Percentiles rank a stretch among this genome's conserved stretches.
Conservation (phyloP, 2,888 invertebrate genomes). For the Vandiemenella viatica region DNA sequence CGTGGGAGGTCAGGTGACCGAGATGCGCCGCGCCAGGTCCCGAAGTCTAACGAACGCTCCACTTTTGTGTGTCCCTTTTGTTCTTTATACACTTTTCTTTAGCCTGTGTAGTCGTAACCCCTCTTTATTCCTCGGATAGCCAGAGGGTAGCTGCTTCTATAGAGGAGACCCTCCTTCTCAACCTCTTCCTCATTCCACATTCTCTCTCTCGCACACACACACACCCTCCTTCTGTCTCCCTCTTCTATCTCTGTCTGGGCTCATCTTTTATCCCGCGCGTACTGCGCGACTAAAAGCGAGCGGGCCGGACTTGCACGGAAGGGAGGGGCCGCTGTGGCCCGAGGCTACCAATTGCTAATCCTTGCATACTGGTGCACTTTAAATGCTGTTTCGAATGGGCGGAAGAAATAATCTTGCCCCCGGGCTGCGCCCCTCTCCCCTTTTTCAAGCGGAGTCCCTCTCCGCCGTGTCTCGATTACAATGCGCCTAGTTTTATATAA, state of each 20-base stretch:
- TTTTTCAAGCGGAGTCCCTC: not conserved
- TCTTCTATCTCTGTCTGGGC: no score
- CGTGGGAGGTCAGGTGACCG: not conserved
- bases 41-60: not conserved
- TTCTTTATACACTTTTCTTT: not conserved
- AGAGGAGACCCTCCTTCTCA: not conserved
- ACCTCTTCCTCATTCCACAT: not conserved
- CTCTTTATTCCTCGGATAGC: not conserved
- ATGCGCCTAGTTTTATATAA: not conserved
- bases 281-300: not conserved
- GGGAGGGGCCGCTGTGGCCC: not conserved
- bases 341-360: not conserved
- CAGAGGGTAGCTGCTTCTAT: not conserved
- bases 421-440: not conserved
- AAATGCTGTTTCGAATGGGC: not conserved
- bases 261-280: no score
- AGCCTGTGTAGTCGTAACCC: not conserved
- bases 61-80: not conserved
- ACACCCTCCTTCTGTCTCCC: no score
- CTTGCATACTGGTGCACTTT: not conserved
- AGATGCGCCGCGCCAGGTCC: not conserved
- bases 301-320: no score
- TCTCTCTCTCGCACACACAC: no score
- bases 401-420: not conserved
- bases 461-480: not conserved